phyloP scores from a whole-genome alignment of 2,113 vertebrate species.

The Calyptommatus sinebrachiatus region DNA sequence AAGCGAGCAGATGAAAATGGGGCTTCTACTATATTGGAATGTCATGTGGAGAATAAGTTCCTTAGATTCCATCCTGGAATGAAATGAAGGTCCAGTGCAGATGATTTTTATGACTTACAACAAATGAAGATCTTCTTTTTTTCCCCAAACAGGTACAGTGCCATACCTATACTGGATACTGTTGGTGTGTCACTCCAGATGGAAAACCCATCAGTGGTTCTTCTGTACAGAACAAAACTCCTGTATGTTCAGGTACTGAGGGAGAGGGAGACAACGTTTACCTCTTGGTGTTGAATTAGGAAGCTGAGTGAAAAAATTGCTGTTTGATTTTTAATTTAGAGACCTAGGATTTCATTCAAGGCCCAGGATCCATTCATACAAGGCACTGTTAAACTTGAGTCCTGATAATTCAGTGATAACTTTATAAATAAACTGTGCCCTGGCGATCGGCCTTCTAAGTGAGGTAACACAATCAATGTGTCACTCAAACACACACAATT shows the following conservation, averaged over 20 bases:
- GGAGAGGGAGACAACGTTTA: slow-evolving; percentile 29
- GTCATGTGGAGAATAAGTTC: too few relatives aligned
- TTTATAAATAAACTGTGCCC: too few relatives aligned
- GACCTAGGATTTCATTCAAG: background rate
- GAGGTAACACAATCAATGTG: too few relatives aligned
- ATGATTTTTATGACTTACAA: slow-evolving; percentile 24
- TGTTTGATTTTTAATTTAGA: background rate
- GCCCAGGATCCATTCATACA: background rate
- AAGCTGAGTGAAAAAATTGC: background rate
- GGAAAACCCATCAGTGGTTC: slow-evolving; percentile 97
- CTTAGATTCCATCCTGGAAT: too few relatives aligned
- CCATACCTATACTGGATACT: slow-evolving; percentile 96
- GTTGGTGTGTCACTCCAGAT: slow-evolving; percentile 96
- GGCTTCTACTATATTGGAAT: too few relatives aligned
- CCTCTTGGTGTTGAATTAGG: background rate
- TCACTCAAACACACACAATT: too few relatives aligned
- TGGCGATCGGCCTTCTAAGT: too few relatives aligned
- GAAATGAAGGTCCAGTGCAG: too few relatives aligned
- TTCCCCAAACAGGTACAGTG: slow-evolving; percentile 89
- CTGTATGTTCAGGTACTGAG: slow-evolving; percentile 97
- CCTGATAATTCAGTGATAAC: background rate
- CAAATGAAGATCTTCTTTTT: slow-evolving; percentile 31
- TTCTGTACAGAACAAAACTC: slow-evolving; percentile 97
- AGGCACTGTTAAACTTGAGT: too few relatives aligned
- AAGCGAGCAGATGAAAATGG: too few relatives aligned